Conservation (phyloP, 2,888 invertebrate genomes). For the Leistus spinibarbis region DNA sequence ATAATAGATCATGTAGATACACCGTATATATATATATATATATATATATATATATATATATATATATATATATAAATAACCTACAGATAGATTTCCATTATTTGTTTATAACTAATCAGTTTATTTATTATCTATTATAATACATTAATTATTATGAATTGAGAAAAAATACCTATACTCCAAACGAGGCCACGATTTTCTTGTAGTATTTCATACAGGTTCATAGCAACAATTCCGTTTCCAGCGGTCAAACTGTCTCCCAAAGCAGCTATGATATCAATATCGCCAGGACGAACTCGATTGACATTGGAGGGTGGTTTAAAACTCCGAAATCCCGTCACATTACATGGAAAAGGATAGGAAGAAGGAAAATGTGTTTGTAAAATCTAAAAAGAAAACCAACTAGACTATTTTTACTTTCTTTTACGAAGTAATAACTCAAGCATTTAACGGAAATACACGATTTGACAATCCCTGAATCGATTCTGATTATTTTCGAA, state of each 20-base stretch:
- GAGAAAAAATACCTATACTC: conserved; percentile 56
- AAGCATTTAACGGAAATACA: too few species aligned
- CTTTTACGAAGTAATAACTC: too few species aligned
- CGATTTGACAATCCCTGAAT: too few species aligned
- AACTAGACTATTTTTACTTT: too few species aligned
- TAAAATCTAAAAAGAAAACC: conserved; percentile 43
- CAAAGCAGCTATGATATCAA: conserved; percentile 65
- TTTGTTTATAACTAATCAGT: too few species aligned
- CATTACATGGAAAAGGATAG: conserved; percentile 54
- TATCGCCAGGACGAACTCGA: conserved; percentile 65
- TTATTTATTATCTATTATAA: too few species aligned
- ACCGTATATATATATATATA: neutral
- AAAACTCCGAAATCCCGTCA: conserved; percentile 49
- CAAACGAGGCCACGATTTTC: conserved; percentile 61
- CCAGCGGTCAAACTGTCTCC: conserved; percentile 68
- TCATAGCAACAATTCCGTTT: conserved; percentile 60
- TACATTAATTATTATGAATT: too few species aligned
- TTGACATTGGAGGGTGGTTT: conserved; percentile 62
- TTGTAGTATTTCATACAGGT: conserved; percentile 54
- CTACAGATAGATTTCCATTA: too few species aligned
- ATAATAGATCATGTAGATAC: neutral
- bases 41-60: too few species aligned
- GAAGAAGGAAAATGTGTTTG: conserved; percentile 47
- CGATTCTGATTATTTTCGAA: too few species aligned
- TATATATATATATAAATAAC: too few species aligned